These are phyloP conservation scores for Epinephelus awoara DNA, from an alignment of 2,797 vertebrate genomes.

Conservation along the genomic window DNA sequence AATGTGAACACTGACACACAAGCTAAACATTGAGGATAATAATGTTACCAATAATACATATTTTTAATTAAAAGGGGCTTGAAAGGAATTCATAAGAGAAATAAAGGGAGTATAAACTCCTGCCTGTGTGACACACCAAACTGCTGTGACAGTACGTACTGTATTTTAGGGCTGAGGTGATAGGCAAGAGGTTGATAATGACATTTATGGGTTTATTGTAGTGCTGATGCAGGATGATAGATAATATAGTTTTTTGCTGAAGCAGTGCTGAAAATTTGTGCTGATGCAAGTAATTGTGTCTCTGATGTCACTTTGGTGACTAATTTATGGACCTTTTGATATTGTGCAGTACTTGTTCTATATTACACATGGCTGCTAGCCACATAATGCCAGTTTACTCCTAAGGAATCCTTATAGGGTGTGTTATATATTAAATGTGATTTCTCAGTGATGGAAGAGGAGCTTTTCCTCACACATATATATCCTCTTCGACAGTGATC, in stretches of 20 bases:
- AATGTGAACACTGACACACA: not conserved
- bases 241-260: conserved; percentile 42
- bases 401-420: not conserved
- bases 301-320: conserved; percentile 18
- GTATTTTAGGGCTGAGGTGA: conserved; percentile 3
- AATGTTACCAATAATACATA: not conserved
- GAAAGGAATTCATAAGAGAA: not conserved
- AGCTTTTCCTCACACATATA: not conserved
- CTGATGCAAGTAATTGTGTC: conserved; percentile 44
- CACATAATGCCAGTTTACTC: not conserved
- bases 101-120: not conserved
- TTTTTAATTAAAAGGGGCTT: not conserved
- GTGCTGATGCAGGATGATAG: conserved; percentile 53
- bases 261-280: conserved; percentile 63
- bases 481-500: not conserved
- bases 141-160: not conserved
- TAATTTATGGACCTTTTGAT: conserved; percentile 21
- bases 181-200: conserved; percentile 11
- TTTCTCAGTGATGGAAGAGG: not conserved
- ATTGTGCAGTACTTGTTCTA: not conserved
- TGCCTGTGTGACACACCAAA: not conserved
- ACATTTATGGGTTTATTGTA: conserved; percentile 75
- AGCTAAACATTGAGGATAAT: not conserved
- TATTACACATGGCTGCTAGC: not conserved
- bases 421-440: not conserved